A percentile compares a stretch with the other conserved stretches of the same genome.
These are phyloP conservation scores for Diplogasteroides magnus DNA, from an alignment of 1,140 invertebrate species.

Conservation along the genomic window DNA sequence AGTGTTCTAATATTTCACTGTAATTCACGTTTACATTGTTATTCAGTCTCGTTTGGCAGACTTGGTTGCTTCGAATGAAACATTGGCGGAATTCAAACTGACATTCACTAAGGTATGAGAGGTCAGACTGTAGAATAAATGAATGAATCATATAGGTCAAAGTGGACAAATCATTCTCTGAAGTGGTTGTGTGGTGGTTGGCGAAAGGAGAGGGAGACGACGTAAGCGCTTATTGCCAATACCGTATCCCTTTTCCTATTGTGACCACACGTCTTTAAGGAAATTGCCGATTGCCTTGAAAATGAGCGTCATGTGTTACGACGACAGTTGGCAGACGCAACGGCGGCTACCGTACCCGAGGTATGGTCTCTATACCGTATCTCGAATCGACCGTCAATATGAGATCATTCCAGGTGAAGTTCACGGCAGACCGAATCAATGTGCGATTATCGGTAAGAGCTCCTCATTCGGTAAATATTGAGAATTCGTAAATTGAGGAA, in stretches of 20 bases:
- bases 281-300: too few relatives aligned
- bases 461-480: too few relatives aligned
- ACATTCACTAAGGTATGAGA: background rate
- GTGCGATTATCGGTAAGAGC: background rate
- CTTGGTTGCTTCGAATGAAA: slow-evolving; percentile 21
- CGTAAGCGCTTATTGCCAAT: slow-evolving; percentile 17
- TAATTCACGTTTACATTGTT: background rate
- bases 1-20: background rate
- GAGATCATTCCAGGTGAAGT: slow-evolving; percentile 30
- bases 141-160: slow-evolving; percentile 32
- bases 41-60: slow-evolving; percentile 3
- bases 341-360: slow-evolving; percentile 22
- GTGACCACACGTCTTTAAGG: slow-evolving; percentile 30
- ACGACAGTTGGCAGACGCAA: slow-evolving; percentile 4
- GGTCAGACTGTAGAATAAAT: background rate
- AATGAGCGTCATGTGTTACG: slow-evolving; percentile 12
- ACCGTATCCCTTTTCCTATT: background rate
- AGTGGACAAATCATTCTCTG: slow-evolving; percentile 30
- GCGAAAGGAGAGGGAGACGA: slow-evolving; percentile 29
- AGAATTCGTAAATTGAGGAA: slow-evolving; percentile 36
- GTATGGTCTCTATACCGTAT: slow-evolving; percentile 38
- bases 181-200: slow-evolving; percentile 31
- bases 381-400: slow-evolving; percentile 20
- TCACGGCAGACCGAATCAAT: background rate
- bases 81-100: background rate